Evolutionary conservation across 2,113 vertebrate species (phyloP).

Genomic region (Microcebus ravelobensis): DNA sequence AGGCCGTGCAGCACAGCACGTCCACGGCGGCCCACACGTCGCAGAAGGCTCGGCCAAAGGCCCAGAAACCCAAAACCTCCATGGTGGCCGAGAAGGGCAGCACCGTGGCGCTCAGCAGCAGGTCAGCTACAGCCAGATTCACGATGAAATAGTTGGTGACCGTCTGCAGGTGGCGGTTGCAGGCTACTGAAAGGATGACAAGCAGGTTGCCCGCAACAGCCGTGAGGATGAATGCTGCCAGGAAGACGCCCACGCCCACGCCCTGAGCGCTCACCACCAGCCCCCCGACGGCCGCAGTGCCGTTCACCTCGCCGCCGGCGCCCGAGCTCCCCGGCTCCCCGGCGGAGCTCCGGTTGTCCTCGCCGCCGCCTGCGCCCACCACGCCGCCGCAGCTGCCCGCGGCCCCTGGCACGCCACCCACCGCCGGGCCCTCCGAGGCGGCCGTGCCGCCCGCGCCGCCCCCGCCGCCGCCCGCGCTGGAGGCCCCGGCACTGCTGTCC

Average conservation of each 20-base stretch:
- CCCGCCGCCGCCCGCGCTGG: constrained; percentile 78
- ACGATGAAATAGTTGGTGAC: constrained; percentile 99
- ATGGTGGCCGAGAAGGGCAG: constrained; percentile 97
- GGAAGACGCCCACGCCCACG: constrained; percentile 91
- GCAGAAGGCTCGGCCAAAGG: constrained; percentile 96
- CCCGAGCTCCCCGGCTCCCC: constrained; percentile 63
- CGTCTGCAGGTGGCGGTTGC: constrained; percentile 96
- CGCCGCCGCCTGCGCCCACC: constrained; percentile 83
- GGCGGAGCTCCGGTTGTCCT: constrained; percentile 81
- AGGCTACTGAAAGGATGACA: constrained; percentile 96
- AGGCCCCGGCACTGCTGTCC: constrained; percentile 80
- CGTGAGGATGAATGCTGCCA: constrained; percentile 93
- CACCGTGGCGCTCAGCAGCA: constrained; percentile 94
- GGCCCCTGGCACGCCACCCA: constrained; percentile 81
- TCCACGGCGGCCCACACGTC: constrained; percentile 99
- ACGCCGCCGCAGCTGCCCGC: constrained; percentile 77
- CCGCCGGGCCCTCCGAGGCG: constrained; percentile 81
- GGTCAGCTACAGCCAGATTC: constrained; percentile 96
- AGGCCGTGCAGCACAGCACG: constrained; percentile 98
- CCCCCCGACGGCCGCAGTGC: constrained; percentile 84
- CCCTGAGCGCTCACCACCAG: constrained; percentile 89
- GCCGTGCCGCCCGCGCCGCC: constrained; percentile 82
- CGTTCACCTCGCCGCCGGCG: constrained; percentile 78
- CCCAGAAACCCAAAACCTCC: constrained; percentile 97
- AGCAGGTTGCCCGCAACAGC: constrained; percentile 97